Base-by-base conservation (phyloP, 2,888 invertebrate species). In the Hybos culiciformis region DNA sequence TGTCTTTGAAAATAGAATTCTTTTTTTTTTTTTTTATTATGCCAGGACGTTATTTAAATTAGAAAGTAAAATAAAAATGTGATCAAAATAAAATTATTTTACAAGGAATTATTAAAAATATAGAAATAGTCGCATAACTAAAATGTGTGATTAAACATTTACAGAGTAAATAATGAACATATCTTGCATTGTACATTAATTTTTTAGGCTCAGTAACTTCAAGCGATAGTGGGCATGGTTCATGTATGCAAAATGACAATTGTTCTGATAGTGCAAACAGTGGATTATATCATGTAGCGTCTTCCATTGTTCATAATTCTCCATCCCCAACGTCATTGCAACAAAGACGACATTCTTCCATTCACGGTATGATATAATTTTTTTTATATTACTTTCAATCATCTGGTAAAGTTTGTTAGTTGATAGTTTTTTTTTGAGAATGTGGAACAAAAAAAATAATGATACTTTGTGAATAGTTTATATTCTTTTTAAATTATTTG, bases 181-280 rank as follows among this genome's bases (percentile, higher is more conserved):
- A n/a, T n/a, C n/a, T n/a, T n/a, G n/a, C n/a, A n/a, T n/a, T n/a
- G n/a, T n/a, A n/a, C n/a, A 32, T 14, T 11, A 32, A 32, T 18
- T 39, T 33, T 36, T 46, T 64, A 76, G 86, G 86, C 66, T 88
- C 91, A 55, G 84, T 87, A 59, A 88, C 90, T 55, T 91, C 91
- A 57, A 90, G 87, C 68, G 91, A 87, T 70, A 86, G 86, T 60
- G 87, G 87, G 58, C 86, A 86, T 70, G 84, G 85, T 56, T 84
- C 84, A 44, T 81, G 81, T 61, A 68, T 73, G 54, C 77, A 74
- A 62, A 71, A 70, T 19, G 55, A 55, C 43, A 56, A 51, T 49
- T 54, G 54, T 46, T 50, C 51, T 26, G 54, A 53, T 39, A 41
- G 43, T 45, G 51, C 44, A 47, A 53, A 49, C 46, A 47, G 47